Evolutionary conservation across 2,113 vertebrate species (phyloP).

Genomic region (Podocnemis expansa): DNA sequence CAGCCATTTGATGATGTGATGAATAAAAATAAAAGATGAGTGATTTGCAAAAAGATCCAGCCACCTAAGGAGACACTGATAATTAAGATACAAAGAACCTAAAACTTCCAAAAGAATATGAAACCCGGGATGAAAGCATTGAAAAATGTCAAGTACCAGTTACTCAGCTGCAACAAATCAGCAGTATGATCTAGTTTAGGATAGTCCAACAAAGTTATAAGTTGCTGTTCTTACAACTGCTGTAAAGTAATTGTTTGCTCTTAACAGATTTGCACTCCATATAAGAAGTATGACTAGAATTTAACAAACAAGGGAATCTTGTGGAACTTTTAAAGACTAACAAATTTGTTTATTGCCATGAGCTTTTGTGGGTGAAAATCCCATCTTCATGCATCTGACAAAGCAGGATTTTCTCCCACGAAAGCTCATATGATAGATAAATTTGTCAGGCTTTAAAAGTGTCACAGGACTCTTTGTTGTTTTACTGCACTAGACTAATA

Average conservation of each 20-base stretch:
- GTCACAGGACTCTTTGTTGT: no score
- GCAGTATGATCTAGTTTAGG: background rate
- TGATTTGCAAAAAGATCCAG: constrained; percentile 2
- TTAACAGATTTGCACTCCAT: background rate
- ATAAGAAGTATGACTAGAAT: background rate
- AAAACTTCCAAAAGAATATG: background rate
- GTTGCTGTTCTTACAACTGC: background rate
- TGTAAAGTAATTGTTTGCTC: constrained; percentile 21
- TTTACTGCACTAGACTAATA: no score
- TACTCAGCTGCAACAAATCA: background rate
- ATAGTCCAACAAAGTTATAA: background rate
- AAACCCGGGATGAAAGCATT: background rate
- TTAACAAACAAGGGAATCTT: no score
- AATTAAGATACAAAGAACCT: background rate
- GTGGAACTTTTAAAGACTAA: no score
- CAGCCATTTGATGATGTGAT: background rate
- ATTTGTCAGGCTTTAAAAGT: no score
- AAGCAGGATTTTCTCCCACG: no score
- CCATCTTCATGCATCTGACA: no score
- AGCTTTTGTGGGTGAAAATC: no score
- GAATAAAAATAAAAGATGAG: background rate
- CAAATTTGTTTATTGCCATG: no score
- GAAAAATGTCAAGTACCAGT: constrained; percentile 1
- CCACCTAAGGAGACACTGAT: background rate
- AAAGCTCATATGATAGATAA: no score